Base-by-base conservation (phyloP, 2,797 vertebrate species). In the Sternotherus odoratus region DNA sequence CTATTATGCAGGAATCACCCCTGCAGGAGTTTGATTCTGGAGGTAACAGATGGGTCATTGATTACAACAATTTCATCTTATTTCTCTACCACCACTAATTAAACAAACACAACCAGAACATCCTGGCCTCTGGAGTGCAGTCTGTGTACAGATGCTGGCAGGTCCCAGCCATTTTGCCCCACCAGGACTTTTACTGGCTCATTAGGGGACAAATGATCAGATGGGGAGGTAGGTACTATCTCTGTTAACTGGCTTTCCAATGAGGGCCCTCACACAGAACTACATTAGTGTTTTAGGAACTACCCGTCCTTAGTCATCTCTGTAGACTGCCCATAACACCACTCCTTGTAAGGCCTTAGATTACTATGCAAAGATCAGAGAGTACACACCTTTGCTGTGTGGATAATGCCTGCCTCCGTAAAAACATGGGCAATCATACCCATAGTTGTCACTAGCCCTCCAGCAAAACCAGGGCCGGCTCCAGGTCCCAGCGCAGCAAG, bases 61-160 rank as follows among this genome's bases (percentile, higher is more conserved):
- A 36, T 16, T 39, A 74, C 21, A 74, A 77, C 12, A 51, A 86
- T 51, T 46, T 39, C 4, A 53, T n/a, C 17, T 33, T 36, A 16
- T 57, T 46, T 79, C 43, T 36, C 54, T 66, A 6, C 43, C 49
- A 49, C 16, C 33, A 51, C 3, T 33, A n/a, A 48, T 69, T 21
- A 51, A 39, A 56, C 5, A 80, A 72, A 12, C 28, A 46, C 30
- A 74, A 79, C 80, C 54, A 11, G 39, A 12, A 39, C 66, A 72
- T 7, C 28, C 36, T 57, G 33, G 0, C 0, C 5, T 39, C 69
- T 85, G 15, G 56, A 43, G 69, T 46, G 39, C 50, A 30, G 30
- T 24, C 69, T 89, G 6, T 7, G 5, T 12, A 2, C 4, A 56
- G n/a, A 74, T 72, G 16, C 3, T n/a, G 2, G 8, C n/a, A 4